phyloP scores from a whole-genome alignment of 2,888 invertebrate genomes.

The Linyphia triangularis region DNA sequence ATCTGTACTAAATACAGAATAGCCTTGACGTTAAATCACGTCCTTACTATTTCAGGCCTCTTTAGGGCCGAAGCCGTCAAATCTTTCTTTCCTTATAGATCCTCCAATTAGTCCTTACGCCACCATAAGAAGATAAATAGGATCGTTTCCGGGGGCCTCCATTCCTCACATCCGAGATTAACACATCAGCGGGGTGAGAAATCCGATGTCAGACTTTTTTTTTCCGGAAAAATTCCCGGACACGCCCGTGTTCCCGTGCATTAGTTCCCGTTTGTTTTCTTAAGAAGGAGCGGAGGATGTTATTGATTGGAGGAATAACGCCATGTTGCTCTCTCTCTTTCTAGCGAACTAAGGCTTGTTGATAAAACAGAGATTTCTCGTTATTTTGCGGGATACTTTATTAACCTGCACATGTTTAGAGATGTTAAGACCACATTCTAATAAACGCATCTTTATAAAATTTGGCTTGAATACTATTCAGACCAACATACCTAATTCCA shows the following conservation, averaged over 20 bases:
- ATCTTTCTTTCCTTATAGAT: not conserved
- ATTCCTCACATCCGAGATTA: not conserved
- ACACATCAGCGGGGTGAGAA: not conserved
- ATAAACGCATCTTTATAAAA: no score
- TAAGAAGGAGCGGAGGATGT: slow-evolving; percentile 24
- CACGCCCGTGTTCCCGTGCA: not conserved
- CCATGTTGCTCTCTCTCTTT: slow-evolving; percentile 14
- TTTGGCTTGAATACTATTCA: no score
- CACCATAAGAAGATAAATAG: not conserved
- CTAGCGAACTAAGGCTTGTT: no score
- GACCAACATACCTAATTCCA: no score
- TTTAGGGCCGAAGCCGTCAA: no score
- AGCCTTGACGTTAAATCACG: no score
- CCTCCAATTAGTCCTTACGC: not conserved
- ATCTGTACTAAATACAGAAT: no score
- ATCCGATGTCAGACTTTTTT: not conserved
- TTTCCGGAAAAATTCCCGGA: not conserved
- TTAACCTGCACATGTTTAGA: no score
- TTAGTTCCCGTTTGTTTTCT: slow-evolving; percentile 33
- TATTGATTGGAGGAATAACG: slow-evolving; percentile 58
- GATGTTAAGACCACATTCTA: no score
- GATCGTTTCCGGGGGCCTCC: not conserved
- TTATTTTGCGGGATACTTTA: no score
- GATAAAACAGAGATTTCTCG: no score
- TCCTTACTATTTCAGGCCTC: no score